These are phyloP conservation scores for Candidula unifasciata DNA, from an alignment of 2,888 invertebrate species.

Conservation along the genomic window DNA sequence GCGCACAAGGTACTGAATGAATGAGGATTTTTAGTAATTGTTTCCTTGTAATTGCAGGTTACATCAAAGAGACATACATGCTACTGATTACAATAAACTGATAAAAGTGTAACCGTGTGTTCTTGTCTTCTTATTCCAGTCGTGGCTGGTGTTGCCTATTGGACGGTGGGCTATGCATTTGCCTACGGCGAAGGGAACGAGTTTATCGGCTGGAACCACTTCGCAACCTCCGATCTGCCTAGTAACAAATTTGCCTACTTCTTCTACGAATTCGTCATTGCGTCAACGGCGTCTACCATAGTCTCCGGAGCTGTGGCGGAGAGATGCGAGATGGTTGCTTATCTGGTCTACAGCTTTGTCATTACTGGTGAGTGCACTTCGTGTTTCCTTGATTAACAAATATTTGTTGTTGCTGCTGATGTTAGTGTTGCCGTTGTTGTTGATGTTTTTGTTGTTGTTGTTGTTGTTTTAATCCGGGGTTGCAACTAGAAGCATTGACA, in stretches of 20 bases:
- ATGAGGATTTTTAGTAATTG: too few species aligned
- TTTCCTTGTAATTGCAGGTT: too few species aligned
- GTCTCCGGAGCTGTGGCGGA: conserved; percentile 81
- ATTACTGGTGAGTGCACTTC: conserved; percentile 78
- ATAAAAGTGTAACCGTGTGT: not conserved
- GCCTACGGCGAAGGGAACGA: conserved; percentile 68
- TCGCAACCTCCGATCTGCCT: conserved; percentile 61
- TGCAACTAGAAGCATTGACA: too few species aligned
- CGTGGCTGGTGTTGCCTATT: conserved; percentile 67
- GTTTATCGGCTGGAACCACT: conserved; percentile 77
- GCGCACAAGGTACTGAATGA: too few species aligned
- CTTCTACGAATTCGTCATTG: conserved; percentile 82
- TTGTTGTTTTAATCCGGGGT: too few species aligned
- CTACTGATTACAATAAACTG: too few species aligned
- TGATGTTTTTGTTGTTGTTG: too few species aligned
- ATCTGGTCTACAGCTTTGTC: conserved; percentile 79
- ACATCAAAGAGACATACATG: too few species aligned
- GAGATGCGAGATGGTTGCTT: conserved; percentile 80
- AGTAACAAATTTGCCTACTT: conserved; percentile 66
- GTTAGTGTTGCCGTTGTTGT: too few species aligned
- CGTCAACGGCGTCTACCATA: conserved; percentile 81
- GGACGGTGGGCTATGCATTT: conserved; percentile 68
- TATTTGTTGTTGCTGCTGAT: too few species aligned
- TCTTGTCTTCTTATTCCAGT: conserved; percentile 58
- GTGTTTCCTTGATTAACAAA: too few species aligned